Conservation (phyloP, 2,113 vertebrate species). For the Tragelaphus imberbis region DNA sequence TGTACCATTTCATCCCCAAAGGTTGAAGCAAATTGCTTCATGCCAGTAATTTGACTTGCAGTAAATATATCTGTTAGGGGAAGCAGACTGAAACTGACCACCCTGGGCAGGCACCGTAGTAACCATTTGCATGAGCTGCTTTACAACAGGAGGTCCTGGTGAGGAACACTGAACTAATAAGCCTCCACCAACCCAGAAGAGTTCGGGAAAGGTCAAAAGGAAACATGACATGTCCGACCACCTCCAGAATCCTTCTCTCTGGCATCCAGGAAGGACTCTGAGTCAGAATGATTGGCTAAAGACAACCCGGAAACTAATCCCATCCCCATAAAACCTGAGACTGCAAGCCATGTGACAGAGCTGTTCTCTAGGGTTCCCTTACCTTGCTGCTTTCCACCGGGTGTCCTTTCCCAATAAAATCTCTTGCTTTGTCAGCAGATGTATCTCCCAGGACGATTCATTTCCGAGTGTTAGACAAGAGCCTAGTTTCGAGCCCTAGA, state of each 20-base stretch:
- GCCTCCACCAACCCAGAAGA: not conserved
- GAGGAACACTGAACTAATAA: not conserved
- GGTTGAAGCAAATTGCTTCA: conserved; percentile 26
- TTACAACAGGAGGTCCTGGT: not conserved
- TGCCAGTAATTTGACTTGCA: not conserved
- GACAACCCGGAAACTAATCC: not conserved
- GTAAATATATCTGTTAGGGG: not conserved
- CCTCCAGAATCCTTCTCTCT: not conserved
- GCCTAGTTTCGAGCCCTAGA: not conserved
- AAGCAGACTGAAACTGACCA: not conserved
- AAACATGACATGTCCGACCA: not conserved
- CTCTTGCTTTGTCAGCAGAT: not conserved
- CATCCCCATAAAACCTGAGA: not conserved
- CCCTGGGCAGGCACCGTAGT: not conserved
- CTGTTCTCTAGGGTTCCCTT: not conserved
- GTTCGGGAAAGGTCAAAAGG: not conserved
- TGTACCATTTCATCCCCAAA: not conserved
- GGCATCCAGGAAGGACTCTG: not conserved
- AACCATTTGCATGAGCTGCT: not conserved
- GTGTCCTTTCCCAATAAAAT: not conserved
- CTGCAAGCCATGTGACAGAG: not conserved
- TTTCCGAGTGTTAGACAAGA: not conserved
- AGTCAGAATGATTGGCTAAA: not conserved
- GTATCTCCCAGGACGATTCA: not conserved
- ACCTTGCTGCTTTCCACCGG: not conserved